Evolutionary conservation across 2,888 invertebrate species (phyloP).

Genomic region (Amphipoea lucens): DNA sequence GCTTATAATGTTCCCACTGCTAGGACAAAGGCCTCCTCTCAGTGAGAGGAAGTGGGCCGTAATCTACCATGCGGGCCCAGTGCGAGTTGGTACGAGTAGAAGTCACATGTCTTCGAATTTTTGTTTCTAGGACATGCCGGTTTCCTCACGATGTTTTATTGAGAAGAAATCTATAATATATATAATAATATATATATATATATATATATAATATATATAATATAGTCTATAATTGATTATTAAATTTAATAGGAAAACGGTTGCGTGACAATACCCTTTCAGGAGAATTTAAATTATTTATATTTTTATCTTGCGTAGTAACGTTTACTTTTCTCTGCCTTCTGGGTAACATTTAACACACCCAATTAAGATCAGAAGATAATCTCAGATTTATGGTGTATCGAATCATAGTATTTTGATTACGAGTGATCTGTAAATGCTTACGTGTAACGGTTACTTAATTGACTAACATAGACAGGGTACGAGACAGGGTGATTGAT

Average conservation of each 20-base stretch:
- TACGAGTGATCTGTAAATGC: neutral
- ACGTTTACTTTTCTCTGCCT: neutral
- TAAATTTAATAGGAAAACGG: neutral
- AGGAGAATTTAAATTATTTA: neutral
- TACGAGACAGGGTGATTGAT: conserved; percentile 2
- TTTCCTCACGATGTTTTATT: neutral
- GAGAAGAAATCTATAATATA: no score
- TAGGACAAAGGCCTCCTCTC: no score
- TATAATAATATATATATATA: no score
- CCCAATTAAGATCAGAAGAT: neutral
- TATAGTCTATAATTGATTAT: neutral
- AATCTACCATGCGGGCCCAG: no score
- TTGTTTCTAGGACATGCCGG: no score
- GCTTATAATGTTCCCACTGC: no score
- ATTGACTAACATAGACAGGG: conserved; percentile 3
- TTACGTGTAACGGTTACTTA: neutral
- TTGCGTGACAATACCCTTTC: neutral
- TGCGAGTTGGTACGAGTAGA: no score
- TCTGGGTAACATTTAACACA: neutral
- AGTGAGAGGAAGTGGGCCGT: no score
- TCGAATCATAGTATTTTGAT: conserved; percentile 14
- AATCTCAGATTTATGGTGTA: neutral
- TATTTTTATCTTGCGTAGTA: neutral
- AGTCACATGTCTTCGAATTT: no score
- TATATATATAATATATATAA: no score